phyloP scores from a whole-genome alignment of 2,113 vertebrate genomes.

The Polypterus senegalus region DNA sequence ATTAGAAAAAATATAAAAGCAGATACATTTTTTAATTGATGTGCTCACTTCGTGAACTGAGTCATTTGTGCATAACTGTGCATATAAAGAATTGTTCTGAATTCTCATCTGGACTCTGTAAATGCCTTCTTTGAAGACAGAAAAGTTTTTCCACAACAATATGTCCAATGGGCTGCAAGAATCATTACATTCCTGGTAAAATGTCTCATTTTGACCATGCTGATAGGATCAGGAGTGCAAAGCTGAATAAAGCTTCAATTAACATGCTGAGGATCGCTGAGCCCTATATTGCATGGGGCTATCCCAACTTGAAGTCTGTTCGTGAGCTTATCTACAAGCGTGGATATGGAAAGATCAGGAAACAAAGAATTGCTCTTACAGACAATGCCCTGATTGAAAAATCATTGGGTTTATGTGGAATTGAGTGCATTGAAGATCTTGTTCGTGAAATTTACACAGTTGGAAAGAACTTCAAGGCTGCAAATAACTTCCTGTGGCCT shows the following conservation, averaged over 20 bases:
- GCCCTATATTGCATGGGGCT: slow-evolving; percentile 96
- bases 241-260: slow-evolving; percentile 88
- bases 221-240: no score
- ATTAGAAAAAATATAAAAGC: no score
- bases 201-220: no score
- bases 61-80: no score
- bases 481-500: slow-evolving; percentile 94
- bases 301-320: slow-evolving; percentile 93
- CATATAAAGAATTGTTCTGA: no score
- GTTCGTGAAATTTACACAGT: slow-evolving; percentile 94
- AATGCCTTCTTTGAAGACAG: no score
- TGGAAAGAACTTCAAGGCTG: slow-evolving; percentile 90
- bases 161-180: no score
- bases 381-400: slow-evolving; percentile 79
- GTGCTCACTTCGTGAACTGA: no score
- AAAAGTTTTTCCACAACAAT: no score
- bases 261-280: slow-evolving; percentile 96
- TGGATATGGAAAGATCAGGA: slow-evolving; percentile 83
- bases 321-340: slow-evolving; percentile 94
- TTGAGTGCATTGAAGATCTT: slow-evolving; percentile 90
- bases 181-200: no score
- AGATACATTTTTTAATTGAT: no score
- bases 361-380: slow-evolving; percentile 82
- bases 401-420: slow-evolving; percentile 67
- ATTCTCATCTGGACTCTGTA: no score